Evolutionary conservation across 2,113 vertebrate species (phyloP), one percentile per base, ranked within the genome.

Genomic region (Ondatra zibethicus): DNA sequence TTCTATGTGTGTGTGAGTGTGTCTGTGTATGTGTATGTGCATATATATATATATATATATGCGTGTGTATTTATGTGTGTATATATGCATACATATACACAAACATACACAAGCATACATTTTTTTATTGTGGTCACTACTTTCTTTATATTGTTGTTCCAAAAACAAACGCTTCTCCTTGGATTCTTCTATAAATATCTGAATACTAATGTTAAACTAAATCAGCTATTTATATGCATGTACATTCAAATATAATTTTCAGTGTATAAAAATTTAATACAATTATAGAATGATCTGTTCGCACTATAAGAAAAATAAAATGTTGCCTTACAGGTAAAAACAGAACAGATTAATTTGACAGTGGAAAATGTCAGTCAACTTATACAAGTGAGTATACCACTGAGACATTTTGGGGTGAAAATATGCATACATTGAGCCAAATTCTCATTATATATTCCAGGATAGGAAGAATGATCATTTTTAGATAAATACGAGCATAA

Each of bases 401-500:
- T 27, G 55, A 39, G 76, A 39, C 86, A 6, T 21, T 66, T 81
- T 52, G 33, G 2, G 39, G 7, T 75, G 0, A 76, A 96, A 93
- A 75, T 61, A 68, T 17, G 5, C 21, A 29, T 58, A 95, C 85
- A 52, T 33, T 52, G 23, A 89, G 36, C 29, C 7, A 97, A 92
- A 77, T 63, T 80, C 21, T 93, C 63, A 92, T 66, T 47, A 76
- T 45, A 90, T 77, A 1, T 86, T 23, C 87, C 13, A 45, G 3
- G 1, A 90, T 91, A 91, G 52, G 91, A 78, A 87, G 14, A 95
- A 78, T 84, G 97, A 93, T 86, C 95, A 45, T 66, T 13, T 91
- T 75, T 72, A 84, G 17, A 80, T 88, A 97, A 94, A 61, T 66
- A 73, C 86, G 39, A 84, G 39, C 70, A 50, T 66, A 91, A 55